Evolutionary conservation across 2,113 vertebrate genomes (phyloP), one percentile per base, ranked within the genome.

Genomic region (Brachyistius frenatus): DNA sequence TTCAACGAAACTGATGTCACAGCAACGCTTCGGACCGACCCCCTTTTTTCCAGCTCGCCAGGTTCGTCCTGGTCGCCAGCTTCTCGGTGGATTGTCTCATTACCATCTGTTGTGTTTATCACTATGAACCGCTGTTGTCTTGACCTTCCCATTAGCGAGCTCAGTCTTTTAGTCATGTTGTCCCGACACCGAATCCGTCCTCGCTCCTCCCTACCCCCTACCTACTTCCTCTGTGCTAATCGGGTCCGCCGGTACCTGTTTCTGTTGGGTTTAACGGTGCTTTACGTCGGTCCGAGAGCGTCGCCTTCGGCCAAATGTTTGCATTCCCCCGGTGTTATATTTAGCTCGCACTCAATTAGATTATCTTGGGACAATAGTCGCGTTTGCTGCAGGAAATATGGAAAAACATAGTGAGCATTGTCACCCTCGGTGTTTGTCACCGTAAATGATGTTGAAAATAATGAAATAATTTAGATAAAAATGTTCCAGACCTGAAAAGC

Each of bases 191-290:
- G 66, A 73, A 72, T 80, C 72, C 49, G 44, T 50, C 16, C 33
- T 71, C 69, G 0, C 41, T 64, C 72, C 47, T 74, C 61, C 52
- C 32, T 16, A 63, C 67, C 65, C 54, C 58, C 37, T 41, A 54
- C 50, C 52, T 78, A 58, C 66, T 58, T 36, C 30, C 35, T 66
- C 33, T 67, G 80, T 81, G 82, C 31, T 91, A 88, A 88, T 83
- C 79, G 66, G 78, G 60, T 9, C 33, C 58, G 55, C 49, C 47
- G 66, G 70, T 52, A 71, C 35, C 72, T 83, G 83, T 81, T 86
- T 83, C 83, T 66, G 36, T 33, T 33, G 85, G 91, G 73, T 86
- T 91, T 91, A 92, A 66, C 72, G 15, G 73, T 7, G 41, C 76
- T 89, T 92, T 84, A 66, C 69, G 5, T 90, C 58, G 2, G 70